Percentiles rank a stretch among this genome's conserved stretches.
These are phyloP conservation scores for Cecropterus lyciades DNA, from an alignment of 1,140 invertebrate species.

Conservation along the genomic window DNA sequence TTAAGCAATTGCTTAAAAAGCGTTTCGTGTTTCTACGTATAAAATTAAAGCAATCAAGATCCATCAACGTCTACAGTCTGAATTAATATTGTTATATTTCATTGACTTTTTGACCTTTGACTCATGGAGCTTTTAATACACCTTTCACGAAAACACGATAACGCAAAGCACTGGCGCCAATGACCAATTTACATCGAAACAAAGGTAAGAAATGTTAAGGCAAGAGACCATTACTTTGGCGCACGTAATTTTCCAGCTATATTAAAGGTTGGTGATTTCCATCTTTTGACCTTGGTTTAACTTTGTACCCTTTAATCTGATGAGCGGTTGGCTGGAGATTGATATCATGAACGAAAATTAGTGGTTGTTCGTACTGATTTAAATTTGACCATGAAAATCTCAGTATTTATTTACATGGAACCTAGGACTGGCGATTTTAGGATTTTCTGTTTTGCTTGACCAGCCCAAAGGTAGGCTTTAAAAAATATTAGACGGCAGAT, in stretches of 20 bases:
- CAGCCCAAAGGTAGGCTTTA: too few relatives aligned
- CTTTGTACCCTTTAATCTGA: conserved; percentile 34
- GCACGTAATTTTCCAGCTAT: conserved; percentile 35
- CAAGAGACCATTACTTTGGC: conserved; percentile 41
- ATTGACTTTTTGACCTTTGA: conserved; percentile 30
- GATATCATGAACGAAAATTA: conserved; percentile 36
- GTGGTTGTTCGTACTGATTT: conserved; percentile 8
- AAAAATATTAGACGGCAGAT: too few relatives aligned
- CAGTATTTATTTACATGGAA: too few relatives aligned
- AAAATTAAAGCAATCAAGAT: conserved; percentile 29
- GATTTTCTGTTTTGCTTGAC: too few relatives aligned
- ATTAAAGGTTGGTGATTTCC: conserved; percentile 16
- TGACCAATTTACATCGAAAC: conserved; percentile 18
- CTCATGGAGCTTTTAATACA: conserved; percentile 28
- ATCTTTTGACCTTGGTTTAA: conserved; percentile 45
- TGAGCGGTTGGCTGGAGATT: conserved; percentile 37
- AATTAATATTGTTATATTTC: conserved; percentile 26
- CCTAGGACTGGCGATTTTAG: too few relatives aligned
- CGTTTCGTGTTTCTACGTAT: background rate
- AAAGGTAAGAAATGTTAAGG: conserved; percentile 16
- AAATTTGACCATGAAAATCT: background rate
- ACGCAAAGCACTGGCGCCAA: conserved; percentile 19
- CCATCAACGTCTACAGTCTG: conserved; percentile 12
- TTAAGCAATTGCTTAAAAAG: background rate
- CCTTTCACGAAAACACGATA: conserved; percentile 33